Evolutionary conservation across 37 sponge, comb jelly and placozoan genomes (phyloP), one percentile per base, ranked within the genome.

Genomic region (Hexactinellida sp.): DNA sequence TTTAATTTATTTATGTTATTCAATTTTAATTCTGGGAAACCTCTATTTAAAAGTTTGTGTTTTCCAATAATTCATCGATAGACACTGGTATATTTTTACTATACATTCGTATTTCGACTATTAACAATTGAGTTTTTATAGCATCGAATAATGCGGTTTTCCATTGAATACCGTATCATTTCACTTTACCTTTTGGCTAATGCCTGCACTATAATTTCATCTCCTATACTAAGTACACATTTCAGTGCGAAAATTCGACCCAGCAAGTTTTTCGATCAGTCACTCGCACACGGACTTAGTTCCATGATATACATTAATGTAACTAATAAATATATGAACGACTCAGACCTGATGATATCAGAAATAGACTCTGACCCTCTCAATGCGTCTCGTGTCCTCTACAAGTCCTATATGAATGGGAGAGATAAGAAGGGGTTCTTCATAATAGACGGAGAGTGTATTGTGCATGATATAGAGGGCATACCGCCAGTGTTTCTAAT

Each of bases 191-290:
- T 63, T 28, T 23, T 63, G 25, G 25, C 3, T 28, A 25, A 63
- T n/a, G 21, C 76, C 30, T 63, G 28, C 5, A n/a, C 76, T 25
- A 28, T 3, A 7, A 63, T 32, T 32, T n/a, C 76, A 21, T 23
- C 76, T n/a, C 76, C 76, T 63, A 63, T 63, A 1, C 30, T 63
- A n/a, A 63, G 28, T 25, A 10, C 30, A 21, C 76, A 63, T 63
- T 63, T 63, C 76, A 63, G 76, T 63, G 76, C 76, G 28, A 63
- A 28, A 63, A n/a, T 63, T 5, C 76, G 76, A 25, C 76, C 76
- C 21, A 63, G 76, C 76, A 63, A 63, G 30, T 7, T 63, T 25
- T 63, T 63, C 13, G 76, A 63, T 32, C 3, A 63, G 3, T 32
- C 76, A 32, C 25, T 7, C 5, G 76, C 76, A 23, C 32, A 23